Conservation (phyloP, 2,888 invertebrate species). For the Andrena haemorrhoa region DNA sequence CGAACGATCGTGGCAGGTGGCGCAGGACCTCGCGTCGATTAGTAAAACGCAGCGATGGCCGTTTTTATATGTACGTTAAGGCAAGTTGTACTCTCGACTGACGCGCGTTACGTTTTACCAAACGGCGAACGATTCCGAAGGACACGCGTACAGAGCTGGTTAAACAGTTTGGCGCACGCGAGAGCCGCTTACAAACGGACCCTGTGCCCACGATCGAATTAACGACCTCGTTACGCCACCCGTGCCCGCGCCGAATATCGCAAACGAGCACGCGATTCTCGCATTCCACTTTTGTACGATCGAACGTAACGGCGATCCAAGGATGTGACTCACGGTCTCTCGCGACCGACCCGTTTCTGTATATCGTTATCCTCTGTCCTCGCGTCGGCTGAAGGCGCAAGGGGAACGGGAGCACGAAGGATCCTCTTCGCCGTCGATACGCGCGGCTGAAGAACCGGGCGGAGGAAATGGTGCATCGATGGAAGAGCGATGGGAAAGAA, state of each 20-base stretch:
- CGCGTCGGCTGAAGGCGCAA: not conserved
- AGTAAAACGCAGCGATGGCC: not conserved
- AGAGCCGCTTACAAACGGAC: not conserved
- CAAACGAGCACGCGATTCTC: constrained; percentile 5
- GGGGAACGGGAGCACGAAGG: not conserved
- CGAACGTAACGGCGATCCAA: constrained; percentile 1
- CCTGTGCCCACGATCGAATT: constrained; percentile 16
- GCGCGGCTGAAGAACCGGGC: not conserved
- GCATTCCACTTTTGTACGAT: constrained; percentile 21
- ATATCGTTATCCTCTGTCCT: not conserved
- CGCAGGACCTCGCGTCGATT: not conserved
- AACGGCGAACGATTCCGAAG: not conserved
- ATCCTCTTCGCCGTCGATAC: not conserved
- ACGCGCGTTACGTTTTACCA: not conserved
- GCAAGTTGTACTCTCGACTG: constrained; percentile 3
- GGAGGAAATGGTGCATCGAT: not conserved
- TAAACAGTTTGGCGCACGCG: not conserved
- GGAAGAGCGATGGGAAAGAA: not conserved
- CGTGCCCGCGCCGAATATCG: not conserved
- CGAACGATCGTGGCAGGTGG: constrained; percentile 1
- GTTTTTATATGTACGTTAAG: not conserved
- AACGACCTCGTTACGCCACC: constrained; percentile 30
- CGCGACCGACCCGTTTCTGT: constrained; percentile 2
- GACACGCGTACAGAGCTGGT: not conserved
- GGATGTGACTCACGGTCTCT: constrained; percentile 8